Evolutionary conservation across 2,113 vertebrate genomes (phyloP).

Genomic region (Corvus cornix): DNA sequence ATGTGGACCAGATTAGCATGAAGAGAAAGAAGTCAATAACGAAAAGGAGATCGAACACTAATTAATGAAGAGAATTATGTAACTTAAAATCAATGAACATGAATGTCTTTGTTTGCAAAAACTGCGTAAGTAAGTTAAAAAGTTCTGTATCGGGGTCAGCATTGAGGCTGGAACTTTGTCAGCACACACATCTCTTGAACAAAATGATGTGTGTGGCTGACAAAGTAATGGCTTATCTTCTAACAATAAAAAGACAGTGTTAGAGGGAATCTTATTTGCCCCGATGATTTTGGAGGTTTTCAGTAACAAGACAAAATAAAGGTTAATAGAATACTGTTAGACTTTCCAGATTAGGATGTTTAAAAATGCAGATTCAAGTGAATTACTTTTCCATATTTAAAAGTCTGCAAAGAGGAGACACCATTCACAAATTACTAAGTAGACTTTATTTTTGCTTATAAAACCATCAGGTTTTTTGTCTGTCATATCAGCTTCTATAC

Average conservation of each 20-base stretch:
- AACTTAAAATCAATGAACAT: background rate
- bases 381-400: background rate
- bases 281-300: fast-evolving
- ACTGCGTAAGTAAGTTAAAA: background rate
- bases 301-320: background rate
- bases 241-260: background rate
- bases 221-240: background rate
- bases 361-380: background rate
- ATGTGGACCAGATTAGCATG: background rate
- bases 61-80: background rate
- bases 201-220: background rate
- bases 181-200: background rate
- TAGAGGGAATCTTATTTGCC: background rate
- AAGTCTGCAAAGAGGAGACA: background rate
- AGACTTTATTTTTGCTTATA: background rate
- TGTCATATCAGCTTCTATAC: background rate
- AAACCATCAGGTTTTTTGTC: background rate
- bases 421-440: background rate
- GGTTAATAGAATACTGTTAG: background rate
- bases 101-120: background rate
- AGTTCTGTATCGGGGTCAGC: fast-evolving
- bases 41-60: background rate
- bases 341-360: background rate
- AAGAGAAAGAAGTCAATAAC: background rate
- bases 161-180: background rate